A percentile compares a stretch with the other conserved stretches of the same genome.
phyloP scores from a whole-genome alignment of 2,797 vertebrate genomes.

The Enteromius treurensis region DNA sequence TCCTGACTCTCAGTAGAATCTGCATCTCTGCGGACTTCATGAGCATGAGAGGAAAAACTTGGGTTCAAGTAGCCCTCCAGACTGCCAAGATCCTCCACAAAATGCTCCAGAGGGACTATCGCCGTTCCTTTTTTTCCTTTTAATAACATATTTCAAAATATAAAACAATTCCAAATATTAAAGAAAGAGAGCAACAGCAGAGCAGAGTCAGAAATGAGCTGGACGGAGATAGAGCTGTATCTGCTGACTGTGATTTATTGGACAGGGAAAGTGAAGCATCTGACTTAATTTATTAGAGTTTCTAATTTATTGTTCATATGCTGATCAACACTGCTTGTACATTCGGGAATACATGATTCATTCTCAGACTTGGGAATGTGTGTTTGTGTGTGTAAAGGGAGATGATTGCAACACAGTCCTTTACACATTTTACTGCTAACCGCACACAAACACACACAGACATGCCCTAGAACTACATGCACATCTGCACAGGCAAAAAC shows the following conservation, averaged over 20 bases:
- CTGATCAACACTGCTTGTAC: conserved; percentile 29
- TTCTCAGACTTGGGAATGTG: conserved; percentile 21
- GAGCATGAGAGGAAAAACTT: conserved; percentile 32
- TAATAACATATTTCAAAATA: conserved; percentile 46
- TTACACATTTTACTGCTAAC: conserved; percentile 35
- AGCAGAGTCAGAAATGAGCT: conserved; percentile 17
- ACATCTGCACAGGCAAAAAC: neutral
- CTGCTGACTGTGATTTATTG: conserved; percentile 21
- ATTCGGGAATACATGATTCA: conserved; percentile 37
- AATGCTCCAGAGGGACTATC: conserved; percentile 35
- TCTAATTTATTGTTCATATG: conserved; percentile 56
- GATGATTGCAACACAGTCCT: conserved; percentile 23
- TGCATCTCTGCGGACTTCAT: conserved; percentile 15
- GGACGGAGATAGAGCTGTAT: conserved; percentile 19
- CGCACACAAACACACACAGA: conserved; percentile 42
- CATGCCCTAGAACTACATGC: conserved; percentile 7
- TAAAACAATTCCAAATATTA: conserved; percentile 31
- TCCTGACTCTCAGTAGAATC: conserved; percentile 62
- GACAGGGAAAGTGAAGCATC: conserved; percentile 28
- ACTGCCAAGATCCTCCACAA: conserved; percentile 45
- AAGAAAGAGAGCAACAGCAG: conserved; percentile 11
- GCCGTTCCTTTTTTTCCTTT: conserved; percentile 11
- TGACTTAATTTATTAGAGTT: conserved; percentile 31
- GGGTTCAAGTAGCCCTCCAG: conserved; percentile 36
- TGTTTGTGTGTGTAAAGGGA: conserved; percentile 40